Evolutionary conservation across 2,113 vertebrate species (phyloP), one percentile per base, ranked within the genome.

Genomic region (Forbesichthys papilliferus): DNA sequence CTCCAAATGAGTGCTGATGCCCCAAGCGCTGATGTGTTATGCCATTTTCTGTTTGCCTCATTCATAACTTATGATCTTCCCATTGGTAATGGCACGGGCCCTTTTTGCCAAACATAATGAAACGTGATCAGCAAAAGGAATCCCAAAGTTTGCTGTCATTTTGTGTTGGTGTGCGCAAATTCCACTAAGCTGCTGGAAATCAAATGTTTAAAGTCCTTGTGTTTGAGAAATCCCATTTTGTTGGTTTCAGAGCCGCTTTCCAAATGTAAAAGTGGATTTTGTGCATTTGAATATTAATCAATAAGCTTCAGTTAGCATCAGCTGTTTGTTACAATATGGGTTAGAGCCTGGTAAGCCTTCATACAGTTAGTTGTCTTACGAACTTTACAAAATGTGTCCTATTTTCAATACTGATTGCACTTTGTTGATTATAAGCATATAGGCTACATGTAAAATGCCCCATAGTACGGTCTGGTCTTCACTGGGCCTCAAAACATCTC

Each of bases 51-150:
- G 75, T 88, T 87, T 84, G 88, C 85, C 81, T 92, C 88, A 90
- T 90, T 86, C 83, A 88, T 90, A 90, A 91, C 88, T 89, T 79
- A 86, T 86, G 83, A 80, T 84, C 79, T 86, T 83, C 78, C 85
- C 86, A 76, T 58, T 77, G 83, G 80, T 89, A 90, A 89, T 88
- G 80, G 86, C 52, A 36, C 72, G 63, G 80, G 79, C 81, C 76
- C 59, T 67, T 74, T 62, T 73, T 84, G 85, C 85, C 82, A 88
- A 90, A 87, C 80, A 83, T 85, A 86, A 90, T 87, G 82, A 87
- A 85, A 88, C 68, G 68, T 79, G 86, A 92, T 89, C 81, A 79
- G 86, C 80, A 68, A 88, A 84, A 84, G 82, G 78, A 86, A 86
- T 81, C 79, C 78, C 61, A 75, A 73, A 83, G 81, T 69, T 64